Evolutionary conservation across 2,888 invertebrate genomes (phyloP).

Genomic region (Eupelmus urozonus): DNA sequence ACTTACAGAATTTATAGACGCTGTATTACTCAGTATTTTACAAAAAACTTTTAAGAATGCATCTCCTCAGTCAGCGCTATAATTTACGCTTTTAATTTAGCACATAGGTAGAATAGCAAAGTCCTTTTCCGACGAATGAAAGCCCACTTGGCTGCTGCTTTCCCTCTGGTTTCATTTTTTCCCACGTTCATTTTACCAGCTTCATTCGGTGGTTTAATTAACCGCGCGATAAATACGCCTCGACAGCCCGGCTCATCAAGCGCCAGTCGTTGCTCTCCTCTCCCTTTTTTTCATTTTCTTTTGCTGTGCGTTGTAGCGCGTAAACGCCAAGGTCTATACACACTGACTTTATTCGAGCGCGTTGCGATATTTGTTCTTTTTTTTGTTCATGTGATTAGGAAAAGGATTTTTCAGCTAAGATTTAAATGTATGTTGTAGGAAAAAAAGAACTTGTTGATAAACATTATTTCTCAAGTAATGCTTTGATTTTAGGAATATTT

Average conservation of each 20-base stretch:
- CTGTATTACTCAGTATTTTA: too few relatives aligned
- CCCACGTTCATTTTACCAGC: background rate
- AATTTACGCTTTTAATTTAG: constrained; percentile 42
- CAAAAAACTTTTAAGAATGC: too few relatives aligned
- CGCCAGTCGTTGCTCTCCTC: background rate
- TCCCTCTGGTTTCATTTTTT: background rate
- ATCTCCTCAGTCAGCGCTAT: constrained; percentile 20
- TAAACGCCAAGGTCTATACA: too few relatives aligned
- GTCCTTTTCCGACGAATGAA: constrained; percentile 26
- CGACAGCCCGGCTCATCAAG: constrained; percentile 13
- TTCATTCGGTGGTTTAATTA: constrained; percentile 34
- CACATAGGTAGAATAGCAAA: background rate
- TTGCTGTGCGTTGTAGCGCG: background rate
- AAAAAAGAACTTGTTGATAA: too few relatives aligned
- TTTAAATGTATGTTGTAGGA: too few relatives aligned
- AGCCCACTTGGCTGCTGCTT: constrained; percentile 24
- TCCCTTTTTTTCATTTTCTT: background rate
- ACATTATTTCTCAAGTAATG: too few relatives aligned
- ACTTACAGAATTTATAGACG: too few relatives aligned
- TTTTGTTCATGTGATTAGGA: too few relatives aligned
- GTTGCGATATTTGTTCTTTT: too few relatives aligned
- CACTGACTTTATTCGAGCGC: too few relatives aligned
- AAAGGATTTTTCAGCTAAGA: too few relatives aligned
- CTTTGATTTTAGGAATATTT: too few relatives aligned
- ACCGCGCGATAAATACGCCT: constrained; percentile 34